phyloP scores from a whole-genome alignment of 2,888 invertebrate genomes.

The Andrena camellia region DNA sequence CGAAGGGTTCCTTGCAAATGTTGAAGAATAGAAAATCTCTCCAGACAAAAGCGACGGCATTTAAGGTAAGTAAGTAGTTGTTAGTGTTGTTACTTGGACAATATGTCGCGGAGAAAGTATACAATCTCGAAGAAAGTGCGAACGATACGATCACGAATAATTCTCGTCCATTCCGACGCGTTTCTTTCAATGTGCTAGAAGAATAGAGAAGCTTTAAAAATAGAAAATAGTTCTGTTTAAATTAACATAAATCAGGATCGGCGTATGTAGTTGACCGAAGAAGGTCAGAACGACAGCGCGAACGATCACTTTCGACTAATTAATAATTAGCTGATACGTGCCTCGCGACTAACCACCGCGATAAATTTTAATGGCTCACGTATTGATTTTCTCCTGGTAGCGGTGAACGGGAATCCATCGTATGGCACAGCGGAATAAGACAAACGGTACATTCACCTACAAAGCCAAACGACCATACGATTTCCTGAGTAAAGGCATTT shows the following conservation, averaged over 20 bases:
- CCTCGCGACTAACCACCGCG: slow-evolving; percentile 4
- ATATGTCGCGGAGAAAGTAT: slow-evolving; percentile 34
- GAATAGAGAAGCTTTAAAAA: neutral
- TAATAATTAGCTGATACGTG: slow-evolving; percentile 30
- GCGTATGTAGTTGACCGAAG: no score
- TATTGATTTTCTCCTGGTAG: slow-evolving; percentile 46
- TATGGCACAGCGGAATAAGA: slow-evolving; percentile 40
- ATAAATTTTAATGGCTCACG: slow-evolving; percentile 32
- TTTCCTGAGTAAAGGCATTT: slow-evolving; percentile 27
- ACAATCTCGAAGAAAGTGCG: slow-evolving; percentile 24
- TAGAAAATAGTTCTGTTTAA: neutral
- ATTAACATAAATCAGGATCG: neutral
- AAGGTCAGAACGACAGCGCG: neutral
- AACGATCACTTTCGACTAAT: slow-evolving; percentile 18
- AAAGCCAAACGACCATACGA: slow-evolving; percentile 45
- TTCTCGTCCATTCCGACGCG: neutral
- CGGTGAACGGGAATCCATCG: slow-evolving; percentile 31
- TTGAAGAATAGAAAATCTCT: neutral
- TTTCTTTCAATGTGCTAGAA: neutral
- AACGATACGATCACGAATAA: neutral
- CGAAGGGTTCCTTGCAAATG: neutral
- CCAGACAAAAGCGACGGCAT: neutral
- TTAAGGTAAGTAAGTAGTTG: neutral
- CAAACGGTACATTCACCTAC: slow-evolving; percentile 62
- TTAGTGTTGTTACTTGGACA: neutral